phyloP scores from a whole-genome alignment of 2,113 vertebrate species.

The Malaclemys terrapin region DNA sequence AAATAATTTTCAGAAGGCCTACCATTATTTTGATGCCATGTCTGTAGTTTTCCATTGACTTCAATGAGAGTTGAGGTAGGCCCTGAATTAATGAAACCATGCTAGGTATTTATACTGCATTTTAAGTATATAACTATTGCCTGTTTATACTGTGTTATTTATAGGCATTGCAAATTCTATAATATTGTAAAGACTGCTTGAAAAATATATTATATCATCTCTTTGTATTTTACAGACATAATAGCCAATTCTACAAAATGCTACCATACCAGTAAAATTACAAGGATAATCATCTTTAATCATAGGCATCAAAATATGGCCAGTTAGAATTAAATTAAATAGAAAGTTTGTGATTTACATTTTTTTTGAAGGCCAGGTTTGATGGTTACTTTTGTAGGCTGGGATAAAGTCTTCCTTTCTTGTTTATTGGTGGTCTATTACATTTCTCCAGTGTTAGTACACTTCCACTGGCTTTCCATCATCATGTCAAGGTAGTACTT shows the following conservation, averaged over 20 bases:
- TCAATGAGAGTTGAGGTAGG: neutral
- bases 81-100: neutral
- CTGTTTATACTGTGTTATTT: neutral
- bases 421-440: constrained; percentile 64
- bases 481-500: constrained; percentile 76
- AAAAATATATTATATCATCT: neutral
- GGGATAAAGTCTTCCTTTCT: constrained; percentile 3
- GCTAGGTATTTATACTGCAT: constrained; percentile 8
- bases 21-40: neutral
- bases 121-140: neutral
- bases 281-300: neutral
- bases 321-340: neutral
- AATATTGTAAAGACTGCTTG: neutral
- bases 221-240: neutral
- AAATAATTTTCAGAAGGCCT: neutral
- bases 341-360: neutral
- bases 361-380: constrained; percentile 15
- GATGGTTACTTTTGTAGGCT: neutral
- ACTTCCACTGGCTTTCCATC: constrained; percentile 76
- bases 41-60: neutral
- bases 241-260: neutral
- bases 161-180: neutral
- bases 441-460: constrained; percentile 54
- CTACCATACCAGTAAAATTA: neutral
- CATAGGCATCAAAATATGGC: neutral